Evolutionary conservation across 1,140 invertebrate genomes (phyloP), one percentile per base, ranked within the genome.

Genomic region (Sycobia sp.): DNA sequence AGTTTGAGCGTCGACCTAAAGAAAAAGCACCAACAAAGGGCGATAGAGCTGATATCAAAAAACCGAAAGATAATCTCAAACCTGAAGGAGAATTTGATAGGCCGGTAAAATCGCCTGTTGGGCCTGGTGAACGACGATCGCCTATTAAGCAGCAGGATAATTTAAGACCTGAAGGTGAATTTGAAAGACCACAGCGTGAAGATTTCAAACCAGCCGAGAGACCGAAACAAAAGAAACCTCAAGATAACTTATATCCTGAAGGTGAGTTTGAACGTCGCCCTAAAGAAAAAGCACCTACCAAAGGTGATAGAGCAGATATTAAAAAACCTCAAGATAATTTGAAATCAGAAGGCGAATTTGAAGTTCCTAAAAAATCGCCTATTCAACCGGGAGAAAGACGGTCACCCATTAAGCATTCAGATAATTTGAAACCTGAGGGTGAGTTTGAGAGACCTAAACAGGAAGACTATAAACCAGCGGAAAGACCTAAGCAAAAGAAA

Each of bases 291-390:
- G 76, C 72, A 4, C 71, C 71, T 1, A 74, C 69, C 46, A 62
- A 41, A 38, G 54, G 72, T 71, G 71, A 84, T 51, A 73, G 83
- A 57, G 79, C 80, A 0, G 68, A 65, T 13, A 43, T 69, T 4
- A 75, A 67, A 23, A 78, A 68, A 62, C 78, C 84, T 59, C 66
- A 75, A 61, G 84, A 84, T 62, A 83, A 85, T 68, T 73, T 91
- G 0, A 84, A 83, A 76, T 84, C 86, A 5, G 87, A 90, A 80
- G 88, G 89, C 11, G 85, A 88, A 18, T 89, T 90, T 71, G 84
- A 87, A 1, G 53, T 69, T 2, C 73, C 77, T 0, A 46, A 69
- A 14, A 74, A 72, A 20, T 39, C 22, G 27, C 58, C 81, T 47
- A 20, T 84, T 16, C 80, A 82, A 8, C 82, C 78, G 44, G 80